Evolutionary conservation across 1,140 invertebrate species (phyloP).

Genomic region (Drosophila lacteicornis): DNA sequence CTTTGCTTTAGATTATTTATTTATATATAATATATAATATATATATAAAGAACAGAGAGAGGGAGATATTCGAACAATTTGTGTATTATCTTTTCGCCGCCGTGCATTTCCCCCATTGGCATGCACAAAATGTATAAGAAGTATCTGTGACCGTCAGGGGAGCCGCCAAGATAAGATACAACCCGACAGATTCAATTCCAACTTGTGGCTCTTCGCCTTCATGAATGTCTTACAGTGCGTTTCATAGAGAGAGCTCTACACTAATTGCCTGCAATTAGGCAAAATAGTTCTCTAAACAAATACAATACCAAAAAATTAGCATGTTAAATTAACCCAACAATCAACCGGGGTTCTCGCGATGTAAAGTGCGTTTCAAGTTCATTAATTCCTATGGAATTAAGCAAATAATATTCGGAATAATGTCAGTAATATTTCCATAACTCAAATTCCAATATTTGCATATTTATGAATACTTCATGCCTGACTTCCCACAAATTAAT

Average conservation of each 20-base stretch:
- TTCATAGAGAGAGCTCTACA: background rate
- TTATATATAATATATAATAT: background rate
- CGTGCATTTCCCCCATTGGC: constrained; percentile 25
- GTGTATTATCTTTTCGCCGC: constrained; percentile 23
- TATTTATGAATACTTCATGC: background rate
- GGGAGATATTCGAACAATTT: constrained; percentile 56
- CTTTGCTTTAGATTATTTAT: too few species aligned
- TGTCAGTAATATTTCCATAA: background rate
- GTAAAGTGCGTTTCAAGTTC: constrained; percentile 7
- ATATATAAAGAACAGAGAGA: background rate
- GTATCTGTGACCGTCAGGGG: constrained; percentile 11
- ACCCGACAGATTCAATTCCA: constrained; percentile 34
- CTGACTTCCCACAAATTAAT: constrained; percentile 4
- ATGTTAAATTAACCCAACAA: constrained; percentile 2
- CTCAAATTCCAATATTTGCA: background rate
- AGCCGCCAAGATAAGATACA: constrained; percentile 37
- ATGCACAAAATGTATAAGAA: constrained; percentile 3
- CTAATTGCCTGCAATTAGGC: constrained; percentile 7
- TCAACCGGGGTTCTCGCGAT: background rate
- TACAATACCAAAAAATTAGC: constrained; percentile 6
- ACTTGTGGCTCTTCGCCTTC: constrained; percentile 21
- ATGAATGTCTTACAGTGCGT: constrained; percentile 32
- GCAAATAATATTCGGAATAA: constrained; percentile 1
- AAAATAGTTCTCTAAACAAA: constrained; percentile 1
- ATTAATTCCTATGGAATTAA: constrained; percentile 19